phyloP scores from a whole-genome alignment of 2,797 vertebrate genomes.

The Orientallactaga sibirica region DNA sequence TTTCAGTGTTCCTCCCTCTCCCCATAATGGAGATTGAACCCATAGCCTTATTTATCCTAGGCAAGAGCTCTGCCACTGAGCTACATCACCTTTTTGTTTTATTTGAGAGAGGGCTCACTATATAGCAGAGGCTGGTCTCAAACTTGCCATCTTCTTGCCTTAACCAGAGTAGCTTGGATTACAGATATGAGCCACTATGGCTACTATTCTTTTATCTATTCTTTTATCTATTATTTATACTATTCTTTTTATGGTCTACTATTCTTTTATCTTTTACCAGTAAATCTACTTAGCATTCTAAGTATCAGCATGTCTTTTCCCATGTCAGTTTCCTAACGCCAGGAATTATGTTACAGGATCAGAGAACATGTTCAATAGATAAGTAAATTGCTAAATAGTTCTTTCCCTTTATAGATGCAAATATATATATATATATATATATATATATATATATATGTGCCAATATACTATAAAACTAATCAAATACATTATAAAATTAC shows the following conservation, averaged over 20 bases:
- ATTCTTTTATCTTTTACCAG: neutral
- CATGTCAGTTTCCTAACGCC: conserved; percentile 17
- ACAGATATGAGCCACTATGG: neutral
- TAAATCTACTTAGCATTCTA: conserved; percentile 44
- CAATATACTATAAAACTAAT: conserved; percentile 38
- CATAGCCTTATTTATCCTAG: too few species aligned
- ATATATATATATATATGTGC: neutral
- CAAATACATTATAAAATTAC: neutral
- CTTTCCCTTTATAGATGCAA: conserved; percentile 49
- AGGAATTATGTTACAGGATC: conserved; percentile 36
- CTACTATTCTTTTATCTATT: neutral
- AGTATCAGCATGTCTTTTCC: conserved; percentile 12
- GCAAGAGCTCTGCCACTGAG: neutral
- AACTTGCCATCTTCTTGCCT: neutral
- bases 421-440: conserved; percentile 41
- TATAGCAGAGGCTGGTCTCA: neutral
- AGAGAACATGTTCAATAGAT: conserved; percentile 23
- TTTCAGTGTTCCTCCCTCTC: neutral
- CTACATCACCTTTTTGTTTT: neutral
- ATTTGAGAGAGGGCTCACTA: neutral
- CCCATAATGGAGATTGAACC: too few species aligned
- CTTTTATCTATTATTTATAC: too few species aligned
- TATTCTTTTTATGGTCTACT: too few species aligned
- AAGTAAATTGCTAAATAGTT: conserved; percentile 43
- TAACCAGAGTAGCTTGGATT: neutral